Evolutionary conservation across 2,888 invertebrate genomes (phyloP).

Genomic region (Nycteola revayana): DNA sequence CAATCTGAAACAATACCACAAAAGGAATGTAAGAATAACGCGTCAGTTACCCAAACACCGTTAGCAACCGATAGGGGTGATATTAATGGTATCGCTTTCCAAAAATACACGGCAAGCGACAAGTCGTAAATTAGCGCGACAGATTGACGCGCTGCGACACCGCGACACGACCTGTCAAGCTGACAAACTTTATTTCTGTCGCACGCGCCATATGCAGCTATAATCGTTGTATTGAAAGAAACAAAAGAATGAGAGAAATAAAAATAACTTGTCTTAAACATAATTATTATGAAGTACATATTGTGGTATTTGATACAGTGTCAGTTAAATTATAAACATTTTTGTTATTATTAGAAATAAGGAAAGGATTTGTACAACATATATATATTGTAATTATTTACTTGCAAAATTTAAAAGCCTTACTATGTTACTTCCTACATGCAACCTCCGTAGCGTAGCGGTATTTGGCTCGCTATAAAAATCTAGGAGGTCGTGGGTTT

Average conservation of each 20-base stretch:
- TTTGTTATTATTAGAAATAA: too few species aligned
- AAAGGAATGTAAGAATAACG: not conserved
- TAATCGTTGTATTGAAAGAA: conserved; percentile 25
- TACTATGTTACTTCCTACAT: too few species aligned
- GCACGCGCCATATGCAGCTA: conserved; percentile 12
- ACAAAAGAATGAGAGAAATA: conserved; percentile 2
- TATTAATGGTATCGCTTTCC: conserved; percentile 21
- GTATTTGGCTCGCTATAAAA: too few species aligned
- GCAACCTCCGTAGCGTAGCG: too few species aligned
- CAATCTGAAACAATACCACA: not conserved
- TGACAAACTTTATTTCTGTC: conserved; percentile 45
- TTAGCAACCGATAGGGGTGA: conserved; percentile 27
- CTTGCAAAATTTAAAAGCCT: too few species aligned
- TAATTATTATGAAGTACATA: too few species aligned
- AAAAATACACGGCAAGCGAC: conserved; percentile 33
- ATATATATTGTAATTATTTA: too few species aligned
- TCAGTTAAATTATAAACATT: too few species aligned
- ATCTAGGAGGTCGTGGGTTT: too few species aligned
- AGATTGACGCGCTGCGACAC: conserved; percentile 52
- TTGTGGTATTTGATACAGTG: too few species aligned
- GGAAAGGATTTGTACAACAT: too few species aligned
- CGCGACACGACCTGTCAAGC: conserved; percentile 35
- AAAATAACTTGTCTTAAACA: conserved; percentile 7
- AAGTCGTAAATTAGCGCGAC: conserved; percentile 53
- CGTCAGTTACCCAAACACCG: conserved; percentile 1